Conservation (phyloP, 2,797 vertebrate genomes). For the Betta splendens region DNA sequence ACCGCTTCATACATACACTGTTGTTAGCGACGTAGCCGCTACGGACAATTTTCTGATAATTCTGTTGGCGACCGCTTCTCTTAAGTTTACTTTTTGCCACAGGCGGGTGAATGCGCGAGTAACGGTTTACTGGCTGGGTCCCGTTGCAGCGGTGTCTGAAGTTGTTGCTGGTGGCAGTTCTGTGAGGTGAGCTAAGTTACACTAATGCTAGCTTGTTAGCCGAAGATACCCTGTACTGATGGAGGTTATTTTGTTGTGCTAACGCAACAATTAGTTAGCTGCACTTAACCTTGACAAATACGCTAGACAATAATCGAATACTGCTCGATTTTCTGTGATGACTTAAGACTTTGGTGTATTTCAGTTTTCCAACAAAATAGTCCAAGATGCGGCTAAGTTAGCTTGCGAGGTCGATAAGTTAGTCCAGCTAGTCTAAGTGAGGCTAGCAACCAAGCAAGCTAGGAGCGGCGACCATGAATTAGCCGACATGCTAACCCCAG, state of each 20-base stretch:
- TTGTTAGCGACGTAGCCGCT: slow-evolving; percentile 78
- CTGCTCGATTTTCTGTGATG: background rate
- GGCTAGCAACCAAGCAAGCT: slow-evolving; percentile 58
- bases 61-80: slow-evolving; percentile 32
- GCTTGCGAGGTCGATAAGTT: slow-evolving; percentile 43
- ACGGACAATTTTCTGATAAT: slow-evolving; percentile 60
- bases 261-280: slow-evolving; percentile 57
- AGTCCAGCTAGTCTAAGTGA: slow-evolving; percentile 44
- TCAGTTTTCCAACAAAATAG: background rate
- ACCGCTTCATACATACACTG: slow-evolving; percentile 79
- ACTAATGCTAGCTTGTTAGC: slow-evolving; percentile 72
- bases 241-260: slow-evolving; percentile 69
- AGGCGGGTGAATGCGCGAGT: slow-evolving; percentile 24
- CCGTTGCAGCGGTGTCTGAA: slow-evolving; percentile 28
- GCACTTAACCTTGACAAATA: slow-evolving; percentile 67
- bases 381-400: slow-evolving; percentile 8
- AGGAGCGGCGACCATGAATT: slow-evolving; percentile 62
- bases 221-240: slow-evolving; percentile 37
- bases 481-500: slow-evolving; percentile 64
- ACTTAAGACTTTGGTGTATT: background rate
- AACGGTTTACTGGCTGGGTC: slow-evolving; percentile 15
- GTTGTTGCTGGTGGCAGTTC: slow-evolving; percentile 71
- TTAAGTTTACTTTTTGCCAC: slow-evolving; percentile 34
- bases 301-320: background rate
- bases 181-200: slow-evolving; percentile 82